Base-by-base conservation (phyloP, 2,113 vertebrate genomes). In the Ornithorhynchus anatinus region DNA sequence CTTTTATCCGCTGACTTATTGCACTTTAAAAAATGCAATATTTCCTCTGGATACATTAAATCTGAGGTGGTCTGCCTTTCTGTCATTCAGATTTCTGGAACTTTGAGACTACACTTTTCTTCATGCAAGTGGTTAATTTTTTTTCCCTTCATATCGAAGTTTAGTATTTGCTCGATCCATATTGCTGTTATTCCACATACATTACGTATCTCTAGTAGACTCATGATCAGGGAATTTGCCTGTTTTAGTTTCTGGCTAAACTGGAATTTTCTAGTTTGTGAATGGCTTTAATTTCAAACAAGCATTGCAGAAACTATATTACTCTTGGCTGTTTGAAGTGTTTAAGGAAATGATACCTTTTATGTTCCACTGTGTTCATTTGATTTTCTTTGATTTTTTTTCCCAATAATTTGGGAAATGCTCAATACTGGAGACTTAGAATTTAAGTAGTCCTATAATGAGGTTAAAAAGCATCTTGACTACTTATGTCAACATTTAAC, bases 41-140 rank as follows among this genome's bases (percentile, higher is more conserved):
- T 54, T 22, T 16, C 29, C 75, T 16, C 50, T 77, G 69, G 19
- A 67, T 81, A 2, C 76, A 8, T 57, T 83, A 57, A 69, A 60
- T 68, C 50, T 62, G 50, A 79, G 47, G 43, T 48, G 59, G 43
- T 77, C 68, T 65, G 54, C 15, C 65, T 77, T 71, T 43, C n/a
- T 31, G 36, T 68, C 63, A 54, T 50, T 77, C 29, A 35, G 27
- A 69, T 69, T 52, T 80, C 33, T 81, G 65, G 7, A 23, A 73
- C 72, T 77, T 20, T 69, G 73, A 71, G 54, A 45, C 82, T 45
- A 73, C 79, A 84, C 84, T 86, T 88, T 40, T 88, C 54, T 83
- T 73, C n/a, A 71, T 35, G 6, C 37, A 79, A 54, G 36, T 72
- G 61, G 78, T 81, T 0, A 64, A 63, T 45, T 77, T 47, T 40